These are phyloP conservation scores for Vandiemenella viatica DNA, from an alignment of 2,888 invertebrate species.

Conservation along the genomic window DNA sequence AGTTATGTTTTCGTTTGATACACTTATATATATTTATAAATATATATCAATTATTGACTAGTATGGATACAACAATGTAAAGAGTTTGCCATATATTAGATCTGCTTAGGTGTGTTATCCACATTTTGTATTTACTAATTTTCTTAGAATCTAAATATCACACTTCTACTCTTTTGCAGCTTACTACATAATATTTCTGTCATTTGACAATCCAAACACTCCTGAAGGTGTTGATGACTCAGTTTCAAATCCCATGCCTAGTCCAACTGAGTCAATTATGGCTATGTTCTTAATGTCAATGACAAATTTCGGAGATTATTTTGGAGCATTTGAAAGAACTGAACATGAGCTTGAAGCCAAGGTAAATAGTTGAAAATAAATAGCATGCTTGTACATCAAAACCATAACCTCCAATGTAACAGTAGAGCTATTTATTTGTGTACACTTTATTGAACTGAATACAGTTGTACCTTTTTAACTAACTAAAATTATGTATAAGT, in stretches of 20 bases:
- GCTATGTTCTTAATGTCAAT: conserved; percentile 98
- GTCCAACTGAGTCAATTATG: conserved; percentile 87
- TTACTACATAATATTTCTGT: conserved; percentile 79
- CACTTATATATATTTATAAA: no score
- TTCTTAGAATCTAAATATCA: not conserved
- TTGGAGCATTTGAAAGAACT: conserved; percentile 75
- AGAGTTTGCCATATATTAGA: no score
- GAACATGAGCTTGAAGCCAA: conserved; percentile 81
- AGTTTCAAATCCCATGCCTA: conserved; percentile 72
- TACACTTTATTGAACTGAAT: no score
- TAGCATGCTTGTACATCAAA: no score
- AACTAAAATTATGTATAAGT: no score
- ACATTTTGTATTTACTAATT: not conserved
- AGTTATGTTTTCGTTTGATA: no score
- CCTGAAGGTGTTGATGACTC: conserved; percentile 72
- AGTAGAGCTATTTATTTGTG: no score
- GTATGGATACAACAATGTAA: no score
- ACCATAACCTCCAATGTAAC: no score
- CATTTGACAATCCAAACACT: conserved; percentile 70
- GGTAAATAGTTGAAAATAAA: no score
- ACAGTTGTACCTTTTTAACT: no score
- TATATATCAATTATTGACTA: no score
- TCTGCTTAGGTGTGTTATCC: not conserved
- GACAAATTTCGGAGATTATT: conserved; percentile 91
- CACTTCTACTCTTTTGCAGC: conserved; percentile 35